Evolutionary conservation across 2,888 invertebrate species (phyloP).

Genomic region (Orthonevra nobilis): DNA sequence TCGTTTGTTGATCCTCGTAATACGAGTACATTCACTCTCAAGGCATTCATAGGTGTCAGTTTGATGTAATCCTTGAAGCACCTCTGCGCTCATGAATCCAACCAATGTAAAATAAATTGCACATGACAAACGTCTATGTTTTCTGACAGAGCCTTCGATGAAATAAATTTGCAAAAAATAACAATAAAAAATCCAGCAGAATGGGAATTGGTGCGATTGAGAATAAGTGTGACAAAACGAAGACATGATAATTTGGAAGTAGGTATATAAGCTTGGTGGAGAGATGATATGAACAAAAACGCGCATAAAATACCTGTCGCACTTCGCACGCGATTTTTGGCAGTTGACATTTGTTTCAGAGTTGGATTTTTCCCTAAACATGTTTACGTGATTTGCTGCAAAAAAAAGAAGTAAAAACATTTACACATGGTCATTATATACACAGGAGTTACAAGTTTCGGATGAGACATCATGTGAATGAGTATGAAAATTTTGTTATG

Average conservation of each 20-base stretch:
- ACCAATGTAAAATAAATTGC: constrained; percentile 10
- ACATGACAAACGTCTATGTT: constrained; percentile 12
- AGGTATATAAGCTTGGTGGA: constrained; percentile 15
- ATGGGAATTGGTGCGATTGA: constrained; percentile 33
- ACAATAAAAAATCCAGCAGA: constrained; percentile 8
- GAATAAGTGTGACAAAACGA: constrained; percentile 15
- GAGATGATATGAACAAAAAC: constrained; percentile 7
- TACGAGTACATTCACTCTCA: neutral
- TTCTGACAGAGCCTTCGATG: neutral
- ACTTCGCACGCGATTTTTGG: constrained; percentile 68
- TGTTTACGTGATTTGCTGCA: constrained; percentile 57
- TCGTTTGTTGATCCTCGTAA: constrained; percentile 1
- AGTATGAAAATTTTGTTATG: too few species aligned
- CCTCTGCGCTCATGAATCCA: neutral
- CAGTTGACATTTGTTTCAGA: constrained; percentile 72
- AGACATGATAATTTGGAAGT: neutral
- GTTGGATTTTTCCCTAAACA: constrained; percentile 72
- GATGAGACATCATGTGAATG: too few species aligned
- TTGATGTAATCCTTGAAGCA: neutral
- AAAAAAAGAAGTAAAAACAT: constrained; percentile 39
- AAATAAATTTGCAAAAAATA: constrained; percentile 14
- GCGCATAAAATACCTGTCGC: constrained; percentile 64
- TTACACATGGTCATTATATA: too few species aligned
- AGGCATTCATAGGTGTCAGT: neutral
- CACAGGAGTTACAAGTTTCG: too few species aligned